phyloP scores from a whole-genome alignment of 1,140 invertebrate species.

The Hypothenemus hampei region DNA sequence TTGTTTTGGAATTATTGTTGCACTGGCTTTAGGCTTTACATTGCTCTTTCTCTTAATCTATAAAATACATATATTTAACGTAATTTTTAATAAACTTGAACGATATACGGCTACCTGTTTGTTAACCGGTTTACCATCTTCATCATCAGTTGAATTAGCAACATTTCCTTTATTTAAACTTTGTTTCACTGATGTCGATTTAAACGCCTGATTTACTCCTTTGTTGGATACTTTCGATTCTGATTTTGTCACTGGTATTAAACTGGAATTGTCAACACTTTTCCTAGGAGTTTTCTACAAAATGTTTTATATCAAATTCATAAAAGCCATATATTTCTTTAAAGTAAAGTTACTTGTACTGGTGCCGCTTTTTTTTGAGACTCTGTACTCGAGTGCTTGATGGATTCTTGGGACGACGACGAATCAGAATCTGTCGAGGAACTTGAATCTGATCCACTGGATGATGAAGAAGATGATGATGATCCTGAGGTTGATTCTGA shows the following conservation, averaged over 20 bases:
- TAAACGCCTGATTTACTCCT: background rate
- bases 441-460: slow-evolving; percentile 19
- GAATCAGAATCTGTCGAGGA: slow-evolving; percentile 18
- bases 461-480: slow-evolving; percentile 10
- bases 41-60: slow-evolving; percentile 25
- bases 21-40: slow-evolving; percentile 41
- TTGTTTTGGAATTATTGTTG: slow-evolving; percentile 53
- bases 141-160: slow-evolving; percentile 47
- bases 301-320: background rate
- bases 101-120: slow-evolving; percentile 43
- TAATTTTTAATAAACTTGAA: background rate
- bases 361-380: slow-evolving; percentile 12
- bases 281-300: slow-evolving; percentile 12
- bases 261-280: slow-evolving; percentile 8
- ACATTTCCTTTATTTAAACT: background rate
- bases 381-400: slow-evolving; percentile 7
- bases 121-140: slow-evolving; percentile 44
- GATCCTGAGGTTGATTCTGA: slow-evolving; percentile 12
- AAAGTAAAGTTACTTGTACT: too few species aligned
- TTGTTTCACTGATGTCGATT: slow-evolving; percentile 9
- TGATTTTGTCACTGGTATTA: background rate
- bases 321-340: too few species aligned
- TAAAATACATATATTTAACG: background rate
- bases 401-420: slow-evolving; percentile 14
- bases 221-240: background rate